Base-by-base conservation (phyloP, 2,888 invertebrate species). In the Lepeophtheirus nordmannii region DNA sequence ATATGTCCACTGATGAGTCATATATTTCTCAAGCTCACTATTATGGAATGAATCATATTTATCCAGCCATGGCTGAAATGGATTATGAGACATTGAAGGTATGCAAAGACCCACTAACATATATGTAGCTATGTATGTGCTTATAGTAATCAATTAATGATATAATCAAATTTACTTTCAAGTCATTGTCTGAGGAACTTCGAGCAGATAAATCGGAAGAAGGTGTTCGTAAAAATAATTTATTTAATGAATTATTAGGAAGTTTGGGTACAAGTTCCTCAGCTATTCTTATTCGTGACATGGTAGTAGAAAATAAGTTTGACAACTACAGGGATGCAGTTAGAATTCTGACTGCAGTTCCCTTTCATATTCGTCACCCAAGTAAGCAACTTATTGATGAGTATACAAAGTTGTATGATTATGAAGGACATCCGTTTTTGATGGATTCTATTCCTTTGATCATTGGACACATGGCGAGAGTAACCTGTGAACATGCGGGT, bases 331-430 rank as follows among this genome's bases (percentile, higher is more conserved):
- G 60, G 11, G 60, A 60, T 41, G 59, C 60, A 23, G 66, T n/a
- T 14, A 37, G 66, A 23, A 22, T 58, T 22, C 23, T 66, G 59
- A 38, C 60, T 1, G 14, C 60, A 11, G 59, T 66, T 41, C 60
- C 66, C 1, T 66, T 58, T 41, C 66, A 66, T 30, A 61, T 66
- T 30, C 23, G 60, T 10, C 17, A 58, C n/a, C 66, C 66, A 23
- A 60, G 41, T 39, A 17, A 20, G 11, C 66, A 66, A 38, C 58
- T 66, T 14, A 39, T 66, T 5, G 11, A 53, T 10, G 60, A 60
- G 60, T 41, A 39, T n/a, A 41, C 37, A 23, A 39, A 37, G n/a
- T 46, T 66, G 17, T 61, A 38, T 17, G 23, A 38, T 22, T 22
- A 17, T 14, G 38, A 39, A 23, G 60, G 59, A 17, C 23, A n/a